Conservation (phyloP, 2,888 invertebrate genomes). For the Hirtodrosophila histrioides region DNA sequence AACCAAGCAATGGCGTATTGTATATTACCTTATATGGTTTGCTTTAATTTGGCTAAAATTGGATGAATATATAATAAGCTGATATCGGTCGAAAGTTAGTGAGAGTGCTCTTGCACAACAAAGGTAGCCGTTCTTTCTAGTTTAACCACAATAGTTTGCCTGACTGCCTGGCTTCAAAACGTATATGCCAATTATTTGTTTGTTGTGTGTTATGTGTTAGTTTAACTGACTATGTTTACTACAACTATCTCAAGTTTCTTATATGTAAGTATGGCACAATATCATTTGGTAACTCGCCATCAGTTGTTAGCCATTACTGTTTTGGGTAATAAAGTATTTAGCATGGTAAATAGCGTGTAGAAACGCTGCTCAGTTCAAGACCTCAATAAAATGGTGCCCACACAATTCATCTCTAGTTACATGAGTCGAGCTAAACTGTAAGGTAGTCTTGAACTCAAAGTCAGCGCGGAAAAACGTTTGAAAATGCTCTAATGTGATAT, state of each 20-base stretch:
- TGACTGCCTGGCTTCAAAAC: too few relatives aligned
- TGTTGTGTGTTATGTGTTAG: too few relatives aligned
- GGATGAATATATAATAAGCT: too few relatives aligned
- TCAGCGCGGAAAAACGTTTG: constrained; percentile 31
- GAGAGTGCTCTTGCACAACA: too few relatives aligned
- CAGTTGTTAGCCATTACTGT: constrained; percentile 25
- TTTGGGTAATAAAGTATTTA: constrained; percentile 72
- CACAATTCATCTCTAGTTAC: constrained; percentile 15
- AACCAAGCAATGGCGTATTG: too few relatives aligned
- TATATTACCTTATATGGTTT: too few relatives aligned
- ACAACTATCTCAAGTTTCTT: constrained; percentile 17
- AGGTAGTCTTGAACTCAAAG: constrained; percentile 47
- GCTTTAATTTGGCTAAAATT: too few relatives aligned
- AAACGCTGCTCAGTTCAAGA: constrained; percentile 65
- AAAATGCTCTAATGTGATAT: constrained; percentile 7
- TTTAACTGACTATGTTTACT: background rate
- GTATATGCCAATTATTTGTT: background rate
- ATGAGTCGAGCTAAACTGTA: constrained; percentile 4
- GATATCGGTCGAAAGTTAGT: too few relatives aligned
- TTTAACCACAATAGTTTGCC: too few relatives aligned
- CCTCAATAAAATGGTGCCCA: constrained; percentile 45
- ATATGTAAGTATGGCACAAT: constrained; percentile 26
- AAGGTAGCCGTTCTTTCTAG: too few relatives aligned
- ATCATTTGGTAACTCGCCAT: constrained; percentile 35
- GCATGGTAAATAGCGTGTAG: constrained; percentile 73